Conservation (phyloP, 2,797 vertebrate species). For the Eulemur coronatus region DNA sequence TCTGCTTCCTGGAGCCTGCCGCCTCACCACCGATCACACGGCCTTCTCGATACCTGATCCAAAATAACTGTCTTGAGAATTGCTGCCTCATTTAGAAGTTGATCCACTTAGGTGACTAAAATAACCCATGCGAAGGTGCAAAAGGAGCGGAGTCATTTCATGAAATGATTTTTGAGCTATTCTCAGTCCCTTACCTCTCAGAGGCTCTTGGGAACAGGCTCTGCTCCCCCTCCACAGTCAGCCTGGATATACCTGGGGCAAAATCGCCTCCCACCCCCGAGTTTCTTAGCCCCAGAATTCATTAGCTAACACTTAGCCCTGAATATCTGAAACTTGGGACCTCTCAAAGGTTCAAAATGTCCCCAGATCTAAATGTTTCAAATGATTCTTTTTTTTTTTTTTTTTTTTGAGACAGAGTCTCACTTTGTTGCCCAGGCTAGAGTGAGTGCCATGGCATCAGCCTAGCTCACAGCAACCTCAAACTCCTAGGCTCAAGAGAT, state of each 20-base stretch:
- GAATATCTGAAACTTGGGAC: not conserved
- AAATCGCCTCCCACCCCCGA: not conserved
- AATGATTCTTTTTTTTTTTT: no score
- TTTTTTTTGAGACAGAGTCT: no score
- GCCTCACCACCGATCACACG: accelerated
- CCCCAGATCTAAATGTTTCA: not conserved
- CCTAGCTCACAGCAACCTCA: no score
- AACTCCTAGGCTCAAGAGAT: no score
- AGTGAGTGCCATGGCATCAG: no score
- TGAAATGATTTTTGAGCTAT: not conserved
- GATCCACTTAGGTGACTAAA: not conserved
- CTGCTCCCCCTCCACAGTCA: no score
- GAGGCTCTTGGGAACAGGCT: not conserved
- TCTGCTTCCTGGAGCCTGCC: not conserved
- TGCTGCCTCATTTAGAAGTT: not conserved
- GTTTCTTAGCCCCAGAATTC: not conserved
- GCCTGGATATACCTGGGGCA: no score
- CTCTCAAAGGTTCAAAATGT: not conserved
- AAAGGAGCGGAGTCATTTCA: not conserved
- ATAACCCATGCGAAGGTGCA: not conserved
- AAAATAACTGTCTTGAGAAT: not conserved
- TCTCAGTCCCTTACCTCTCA: not conserved
- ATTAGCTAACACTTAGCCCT: not conserved
- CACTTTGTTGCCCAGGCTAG: no score
- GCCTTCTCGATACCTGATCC: not conserved